Base-by-base conservation (phyloP, 1,140 invertebrate genomes). In the Tetraneura akinire region DNA sequence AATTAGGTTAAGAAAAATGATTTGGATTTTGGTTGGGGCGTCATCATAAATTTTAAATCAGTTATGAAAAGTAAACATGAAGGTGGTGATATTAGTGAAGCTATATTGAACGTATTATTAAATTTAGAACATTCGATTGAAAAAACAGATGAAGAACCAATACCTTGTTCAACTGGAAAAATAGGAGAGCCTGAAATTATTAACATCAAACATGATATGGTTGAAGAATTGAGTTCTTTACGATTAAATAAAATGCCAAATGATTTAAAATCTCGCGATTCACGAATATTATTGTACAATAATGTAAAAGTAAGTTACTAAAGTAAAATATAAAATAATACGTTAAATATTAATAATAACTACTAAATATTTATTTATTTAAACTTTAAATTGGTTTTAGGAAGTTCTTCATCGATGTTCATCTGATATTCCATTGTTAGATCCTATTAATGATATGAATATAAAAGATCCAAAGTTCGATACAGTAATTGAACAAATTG, bases 361-460 rank as follows among this genome's bases (percentile, higher is more conserved):
- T 29, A n/a, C n/a, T 26, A 26, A 60, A 60, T 10, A 29, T 62
- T 29, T 26, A 62, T 16, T 62, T 64, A n/a, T 11, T 13, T 8
- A 64, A n/a, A 37, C n/a, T 42, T 66, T n/a, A 42, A 29, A 64
- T 21, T 37, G 1, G 21, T 32, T 85, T 8, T 82, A 92, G 83
- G 94, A 98, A 88, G 95, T 98, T 0, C 91, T 95, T 82, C 94
- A 94, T 85, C 89, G 96, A 60, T 98, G 97, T 85, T 90, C 92
- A 0, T 89, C 92, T 66, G 93, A 93, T 3, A 88, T 95, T 14
- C 97, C 97, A 0, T 85, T 97, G 4, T 85, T 99, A 0, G 93
- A 99, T 88, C 97, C 98, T 8, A 89, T 98, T 42, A 92, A 92
- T 70, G 97, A 99, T 85, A 98, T 99, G 97, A 92, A 93, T 83